Evolutionary conservation across 2,888 invertebrate species (phyloP).

Genomic region (Drosophila recens): DNA sequence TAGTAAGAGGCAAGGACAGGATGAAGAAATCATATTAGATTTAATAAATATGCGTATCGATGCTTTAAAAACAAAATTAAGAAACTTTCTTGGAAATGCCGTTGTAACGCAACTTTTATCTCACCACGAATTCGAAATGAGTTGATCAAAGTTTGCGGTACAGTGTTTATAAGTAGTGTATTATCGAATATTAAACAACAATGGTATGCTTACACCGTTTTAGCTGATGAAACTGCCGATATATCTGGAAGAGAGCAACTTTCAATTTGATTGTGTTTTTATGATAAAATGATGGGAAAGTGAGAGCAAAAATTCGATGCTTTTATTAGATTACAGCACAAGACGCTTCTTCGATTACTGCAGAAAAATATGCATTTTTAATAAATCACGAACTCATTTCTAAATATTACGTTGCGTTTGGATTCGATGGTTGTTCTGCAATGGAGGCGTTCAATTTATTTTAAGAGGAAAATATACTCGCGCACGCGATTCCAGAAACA

Average conservation of each 20-base stretch:
- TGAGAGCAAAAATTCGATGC: not conserved
- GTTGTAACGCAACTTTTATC: not conserved
- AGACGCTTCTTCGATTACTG: not conserved
- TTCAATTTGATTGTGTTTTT: not conserved
- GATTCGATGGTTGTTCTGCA: too few species aligned
- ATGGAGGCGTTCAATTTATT: too few species aligned
- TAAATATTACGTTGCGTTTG: too few species aligned
- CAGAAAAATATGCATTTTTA: not conserved
- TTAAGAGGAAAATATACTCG: too few species aligned
- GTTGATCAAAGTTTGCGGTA: not conserved
- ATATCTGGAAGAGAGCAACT: not conserved
- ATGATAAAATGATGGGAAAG: not conserved
- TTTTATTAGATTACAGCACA: not conserved
- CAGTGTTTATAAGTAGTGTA: not conserved
- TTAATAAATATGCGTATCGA: too few species aligned
- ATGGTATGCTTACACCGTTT: not conserved
- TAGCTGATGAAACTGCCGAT: not conserved
- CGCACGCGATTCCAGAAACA: too few species aligned
- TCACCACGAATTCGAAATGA: not conserved
- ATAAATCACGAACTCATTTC: not conserved
- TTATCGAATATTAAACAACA: not conserved
- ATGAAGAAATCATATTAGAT: too few species aligned
- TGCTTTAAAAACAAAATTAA: too few species aligned
- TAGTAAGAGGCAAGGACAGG: too few species aligned
- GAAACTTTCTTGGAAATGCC: not conserved